Base-by-base conservation (phyloP, 2,113 vertebrate species). In the Labeo rohita region DNA sequence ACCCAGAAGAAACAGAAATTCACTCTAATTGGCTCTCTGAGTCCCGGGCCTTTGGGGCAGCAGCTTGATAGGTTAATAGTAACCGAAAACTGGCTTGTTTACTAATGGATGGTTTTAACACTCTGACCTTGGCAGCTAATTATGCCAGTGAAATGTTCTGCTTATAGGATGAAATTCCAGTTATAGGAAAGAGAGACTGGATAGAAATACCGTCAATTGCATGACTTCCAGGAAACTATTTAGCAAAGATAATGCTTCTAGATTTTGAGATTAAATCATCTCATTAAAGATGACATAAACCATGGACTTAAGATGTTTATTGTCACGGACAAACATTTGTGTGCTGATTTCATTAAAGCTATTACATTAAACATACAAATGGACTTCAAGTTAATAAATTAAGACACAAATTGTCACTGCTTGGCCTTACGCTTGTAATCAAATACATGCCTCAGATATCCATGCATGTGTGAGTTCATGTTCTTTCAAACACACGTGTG, bases 171-270 rank as follows among this genome's bases (percentile, higher is more conserved):
- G 2, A 45, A 59, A 45, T 63, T 23, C 11, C 5, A 80, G 36
- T 63, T 61, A n/a, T 43, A 76, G 21, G 43, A 23, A 49, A 28
- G 45, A 59, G 4, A 39, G 28, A 34, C 43, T 12, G 52, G 39
- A 80, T 45, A 63, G 39, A 43, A 63, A 63, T 63, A 80, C 77
- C 10, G 7, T 4, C 39, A 80, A 47, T 2, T 16, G 12, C 56
- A 63, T 78, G 16, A 78, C 75, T 18, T 15, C 9, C 23, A 79
- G 77, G 54, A 79, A 79, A 59, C 77, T 45, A 61, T 79, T 79
- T 8, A 45, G 39, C 7, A 63, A 65, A 65, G 39, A 61, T 79
- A 43, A 61, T 16, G 8, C 7, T 49, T 23, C 45, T 11, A 13
- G 45, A 23, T 80, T 80, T 39, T 49, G n/a, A 80, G 43, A 80